Evolutionary conservation across 2,888 invertebrate species (phyloP).

Genomic region (Scelioninae gen. 2): DNA sequence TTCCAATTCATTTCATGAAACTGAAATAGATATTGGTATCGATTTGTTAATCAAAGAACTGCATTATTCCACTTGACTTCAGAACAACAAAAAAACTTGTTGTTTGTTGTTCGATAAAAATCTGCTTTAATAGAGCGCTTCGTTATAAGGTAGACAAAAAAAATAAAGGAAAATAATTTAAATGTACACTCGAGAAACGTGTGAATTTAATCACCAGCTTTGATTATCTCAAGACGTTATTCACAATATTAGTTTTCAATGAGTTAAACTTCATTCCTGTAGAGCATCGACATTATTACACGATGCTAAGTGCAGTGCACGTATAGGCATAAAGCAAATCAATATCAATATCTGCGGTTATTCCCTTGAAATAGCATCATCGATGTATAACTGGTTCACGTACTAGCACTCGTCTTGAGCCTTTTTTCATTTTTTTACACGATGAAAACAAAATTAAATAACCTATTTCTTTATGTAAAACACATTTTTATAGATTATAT

Average conservation of each 20-base stretch:
- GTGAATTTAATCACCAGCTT: constrained; percentile 7
- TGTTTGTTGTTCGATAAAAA: constrained; percentile 23
- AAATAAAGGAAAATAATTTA: constrained; percentile 11
- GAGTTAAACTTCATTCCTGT: constrained; percentile 35
- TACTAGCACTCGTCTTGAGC: constrained; percentile 1
- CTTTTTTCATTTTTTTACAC: constrained; percentile 8
- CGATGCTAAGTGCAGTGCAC: constrained; percentile 28
- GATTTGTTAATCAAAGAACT: constrained; percentile 44
- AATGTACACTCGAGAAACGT: background rate
- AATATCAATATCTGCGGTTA: constrained; percentile 55
- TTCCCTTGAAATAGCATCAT: constrained; percentile 50
- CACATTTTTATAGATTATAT: background rate
- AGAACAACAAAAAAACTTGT: constrained; percentile 29
- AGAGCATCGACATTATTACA: constrained; percentile 49
- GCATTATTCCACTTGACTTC: constrained; percentile 34
- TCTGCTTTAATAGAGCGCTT: constrained; percentile 10
- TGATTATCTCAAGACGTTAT: constrained; percentile 23
- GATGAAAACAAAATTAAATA: constrained; percentile 8
- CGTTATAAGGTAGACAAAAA: background rate
- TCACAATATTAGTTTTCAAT: constrained; percentile 37
- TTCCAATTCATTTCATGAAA: constrained; percentile 40
- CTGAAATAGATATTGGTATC: constrained; percentile 46
- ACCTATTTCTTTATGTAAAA: background rate
- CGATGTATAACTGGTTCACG: constrained; percentile 24
- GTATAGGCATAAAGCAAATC: constrained; percentile 42